Conservation (phyloP, 2,113 vertebrate genomes). For the Otocyon megalotis region DNA sequence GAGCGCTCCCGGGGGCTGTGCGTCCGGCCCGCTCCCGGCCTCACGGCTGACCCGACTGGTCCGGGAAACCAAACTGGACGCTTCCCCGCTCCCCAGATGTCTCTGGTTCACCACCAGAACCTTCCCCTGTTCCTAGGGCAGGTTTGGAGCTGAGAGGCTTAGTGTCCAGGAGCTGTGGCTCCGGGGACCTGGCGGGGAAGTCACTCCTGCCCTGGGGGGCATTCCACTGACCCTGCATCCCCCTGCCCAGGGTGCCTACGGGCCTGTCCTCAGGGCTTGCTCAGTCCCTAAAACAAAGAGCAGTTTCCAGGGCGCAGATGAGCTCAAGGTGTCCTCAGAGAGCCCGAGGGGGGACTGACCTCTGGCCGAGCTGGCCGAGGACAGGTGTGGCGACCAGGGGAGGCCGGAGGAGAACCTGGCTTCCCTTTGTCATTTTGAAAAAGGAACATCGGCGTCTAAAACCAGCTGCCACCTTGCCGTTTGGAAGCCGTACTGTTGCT, state of each 20-base stretch:
- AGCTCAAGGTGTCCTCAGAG: neutral
- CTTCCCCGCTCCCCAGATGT: rapidly evolving
- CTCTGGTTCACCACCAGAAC: rapidly evolving
- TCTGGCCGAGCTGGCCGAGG: no score
- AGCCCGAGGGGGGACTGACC: rapidly evolving
- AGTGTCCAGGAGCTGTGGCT: rapidly evolving
- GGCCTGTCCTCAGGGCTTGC: neutral
- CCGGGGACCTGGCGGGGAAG: neutral
- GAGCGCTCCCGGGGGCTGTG: rapidly evolving
- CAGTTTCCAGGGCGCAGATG: neutral
- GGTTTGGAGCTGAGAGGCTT: neutral
- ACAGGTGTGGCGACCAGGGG: rapidly evolving
- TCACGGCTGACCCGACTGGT: rapidly evolving
- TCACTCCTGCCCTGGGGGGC: rapidly evolving
- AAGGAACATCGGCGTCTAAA: neutral
- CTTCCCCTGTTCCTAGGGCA: neutral
- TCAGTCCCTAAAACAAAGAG: neutral
- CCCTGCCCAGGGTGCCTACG: rapidly evolving
- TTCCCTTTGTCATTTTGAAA: neutral
- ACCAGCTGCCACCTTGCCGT: neutral
- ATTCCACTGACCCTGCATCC: no score
- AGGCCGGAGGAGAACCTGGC: rapidly evolving
- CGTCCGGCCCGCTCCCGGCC: rapidly evolving
- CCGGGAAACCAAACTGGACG: rapidly evolving
- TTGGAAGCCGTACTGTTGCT: neutral